Conservation (phyloP, 2,888 invertebrate genomes). For the Caenorhabditis sulstoni region DNA sequence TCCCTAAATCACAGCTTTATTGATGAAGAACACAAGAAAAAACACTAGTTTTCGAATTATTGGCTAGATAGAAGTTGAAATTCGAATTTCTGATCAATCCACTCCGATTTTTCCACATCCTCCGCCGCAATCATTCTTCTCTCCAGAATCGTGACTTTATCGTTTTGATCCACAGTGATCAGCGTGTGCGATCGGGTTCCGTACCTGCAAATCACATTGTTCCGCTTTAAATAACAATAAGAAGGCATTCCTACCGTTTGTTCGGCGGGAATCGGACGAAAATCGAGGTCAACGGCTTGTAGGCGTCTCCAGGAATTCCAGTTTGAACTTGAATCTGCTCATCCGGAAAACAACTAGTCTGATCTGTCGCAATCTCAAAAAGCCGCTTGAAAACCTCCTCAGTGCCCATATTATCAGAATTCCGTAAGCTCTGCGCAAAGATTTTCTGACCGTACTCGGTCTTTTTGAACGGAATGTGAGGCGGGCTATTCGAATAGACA, state of each 20-base stretch:
- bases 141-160: slow-evolving; percentile 60
- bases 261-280: slow-evolving; percentile 60
- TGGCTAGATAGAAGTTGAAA: slow-evolving; percentile 1
- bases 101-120: slow-evolving; percentile 30
- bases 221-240: slow-evolving; percentile 36
- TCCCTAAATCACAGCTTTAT: too few species aligned
- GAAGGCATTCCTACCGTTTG: too few species aligned
- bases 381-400: slow-evolving; percentile 46
- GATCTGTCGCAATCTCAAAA: slow-evolving; percentile 62
- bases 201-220: slow-evolving; percentile 42
- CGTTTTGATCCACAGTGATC: slow-evolving; percentile 64
- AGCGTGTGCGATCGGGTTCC: slow-evolving; percentile 68
- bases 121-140: slow-evolving; percentile 28
- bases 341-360: slow-evolving; percentile 68
- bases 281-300: slow-evolving; percentile 65
- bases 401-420: slow-evolving; percentile 39
- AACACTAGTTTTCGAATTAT: slow-evolving; percentile 14
- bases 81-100: slow-evolving; percentile 31
- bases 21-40: too few species aligned
- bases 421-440: slow-evolving; percentile 37
- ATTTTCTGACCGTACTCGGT: slow-evolving; percentile 60
- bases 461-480: slow-evolving; percentile 68
- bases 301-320: slow-evolving; percentile 42
- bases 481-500: slow-evolving; percentile 71
- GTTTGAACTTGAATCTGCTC: slow-evolving; percentile 68